phyloP scores from a whole-genome alignment of 2,797 vertebrate species.

The Sarcoramphus papa region DNA sequence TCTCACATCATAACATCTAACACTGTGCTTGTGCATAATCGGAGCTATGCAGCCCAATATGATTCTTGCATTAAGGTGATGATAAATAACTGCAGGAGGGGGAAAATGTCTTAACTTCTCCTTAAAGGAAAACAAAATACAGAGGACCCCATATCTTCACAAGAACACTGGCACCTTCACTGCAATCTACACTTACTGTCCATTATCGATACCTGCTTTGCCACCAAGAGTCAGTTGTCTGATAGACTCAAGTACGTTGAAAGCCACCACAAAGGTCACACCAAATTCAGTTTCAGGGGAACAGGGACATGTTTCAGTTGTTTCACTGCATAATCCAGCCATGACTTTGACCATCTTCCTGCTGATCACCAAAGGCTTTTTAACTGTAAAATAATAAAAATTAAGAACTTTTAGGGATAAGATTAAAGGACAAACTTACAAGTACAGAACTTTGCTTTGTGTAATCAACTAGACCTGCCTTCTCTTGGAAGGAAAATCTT shows the following conservation, averaged over 20 bases:
- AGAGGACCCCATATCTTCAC: neutral
- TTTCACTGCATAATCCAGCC: neutral
- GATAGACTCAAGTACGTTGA: neutral
- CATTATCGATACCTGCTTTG: neutral
- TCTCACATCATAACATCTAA: slow-evolving; percentile 72
- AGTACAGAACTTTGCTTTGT: neutral
- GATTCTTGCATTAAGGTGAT: slow-evolving; percentile 58
- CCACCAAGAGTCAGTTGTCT: neutral
- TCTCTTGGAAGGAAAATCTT: neutral
- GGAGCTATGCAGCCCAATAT: slow-evolving; percentile 51
- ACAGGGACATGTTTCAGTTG: neutral
- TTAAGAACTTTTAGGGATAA: neutral
- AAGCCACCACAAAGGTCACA: neutral
- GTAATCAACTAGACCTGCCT: neutral
- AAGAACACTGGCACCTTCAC: neutral
- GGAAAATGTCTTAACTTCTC: neutral
- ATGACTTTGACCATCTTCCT: neutral
- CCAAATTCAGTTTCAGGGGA: neutral
- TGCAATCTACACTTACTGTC: neutral
- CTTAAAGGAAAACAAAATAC: slow-evolving; percentile 6
- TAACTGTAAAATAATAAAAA: neutral
- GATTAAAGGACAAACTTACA: neutral
- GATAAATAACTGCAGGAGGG: slow-evolving; percentile 54
- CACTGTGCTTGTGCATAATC: slow-evolving; percentile 55
- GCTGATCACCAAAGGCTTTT: neutral